phyloP scores from a whole-genome alignment of 2,113 vertebrate genomes.

The Ammodytes dubius region DNA sequence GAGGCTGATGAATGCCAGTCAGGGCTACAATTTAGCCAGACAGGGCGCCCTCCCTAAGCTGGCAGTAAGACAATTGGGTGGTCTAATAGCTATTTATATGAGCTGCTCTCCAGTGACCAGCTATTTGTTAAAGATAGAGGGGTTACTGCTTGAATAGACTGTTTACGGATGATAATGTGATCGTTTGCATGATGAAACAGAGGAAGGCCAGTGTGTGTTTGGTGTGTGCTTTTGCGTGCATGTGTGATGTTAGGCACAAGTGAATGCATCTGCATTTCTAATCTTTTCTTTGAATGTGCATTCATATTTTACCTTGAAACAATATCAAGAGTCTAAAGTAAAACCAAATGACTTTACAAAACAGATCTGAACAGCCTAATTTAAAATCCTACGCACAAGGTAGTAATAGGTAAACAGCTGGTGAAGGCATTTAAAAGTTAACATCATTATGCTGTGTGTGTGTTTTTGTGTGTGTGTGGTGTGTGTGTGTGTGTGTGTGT shows the following conservation, averaged over 20 bases:
- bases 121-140: conserved; percentile 76
- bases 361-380: conserved; percentile 18
- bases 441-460: conserved; percentile 54
- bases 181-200: conserved; percentile 51
- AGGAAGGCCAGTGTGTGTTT: conserved; percentile 21
- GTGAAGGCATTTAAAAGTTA: conserved; percentile 70
- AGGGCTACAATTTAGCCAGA: conserved; percentile 77
- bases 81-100: conserved; percentile 84
- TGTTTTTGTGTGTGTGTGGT: too few species aligned
- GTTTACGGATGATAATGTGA: conserved; percentile 49
- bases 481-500: too few species aligned
- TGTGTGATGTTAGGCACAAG: conserved; percentile 16
- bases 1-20: conserved; percentile 81
- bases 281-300: conserved; percentile 27
- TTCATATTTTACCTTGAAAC: conserved; percentile 36
- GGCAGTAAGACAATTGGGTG: conserved; percentile 82
- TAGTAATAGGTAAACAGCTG: conserved; percentile 58
- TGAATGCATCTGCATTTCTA: conserved; percentile 15
- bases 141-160: conserved; percentile 71
- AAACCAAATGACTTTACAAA: conserved; percentile 35
- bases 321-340: neutral
- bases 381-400: conserved; percentile 34
- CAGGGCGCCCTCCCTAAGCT: conserved; percentile 61
- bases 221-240: conserved; percentile 6
- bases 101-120: conserved; percentile 63